phyloP scores from a whole-genome alignment of 1,140 invertebrate species.

The Neomicropteryx cornuta region DNA sequence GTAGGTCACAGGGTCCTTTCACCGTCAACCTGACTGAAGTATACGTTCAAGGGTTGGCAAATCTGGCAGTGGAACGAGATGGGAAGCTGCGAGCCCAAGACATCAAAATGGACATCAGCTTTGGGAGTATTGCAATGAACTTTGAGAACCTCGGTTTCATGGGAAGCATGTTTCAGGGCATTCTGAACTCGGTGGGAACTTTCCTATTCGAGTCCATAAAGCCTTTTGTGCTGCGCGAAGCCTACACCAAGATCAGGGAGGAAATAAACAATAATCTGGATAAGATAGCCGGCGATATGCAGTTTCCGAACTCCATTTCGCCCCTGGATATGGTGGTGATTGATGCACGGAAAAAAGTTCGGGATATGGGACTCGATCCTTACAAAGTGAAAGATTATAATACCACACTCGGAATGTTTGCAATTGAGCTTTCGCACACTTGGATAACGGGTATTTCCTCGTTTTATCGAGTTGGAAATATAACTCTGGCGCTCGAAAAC shows the following conservation, averaged over 20 bases:
- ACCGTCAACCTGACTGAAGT: conserved; percentile 62
- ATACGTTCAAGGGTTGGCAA: conserved; percentile 50
- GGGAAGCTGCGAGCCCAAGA: conserved; percentile 65
- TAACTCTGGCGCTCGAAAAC: conserved; percentile 60
- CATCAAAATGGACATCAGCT: conserved; percentile 68
- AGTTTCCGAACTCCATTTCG: conserved; percentile 75
- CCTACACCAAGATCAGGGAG: conserved; percentile 53
- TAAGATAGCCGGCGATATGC: conserved; percentile 51
- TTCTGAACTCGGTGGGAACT: conserved; percentile 69
- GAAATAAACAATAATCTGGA: conserved; percentile 57
- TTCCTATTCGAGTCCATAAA: conserved; percentile 78
- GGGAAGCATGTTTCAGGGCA: conserved; percentile 59
- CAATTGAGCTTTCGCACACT: conserved; percentile 54
- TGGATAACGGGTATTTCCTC: conserved; percentile 68
- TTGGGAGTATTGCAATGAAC: conserved; percentile 65
- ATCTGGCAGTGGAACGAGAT: conserved; percentile 54
- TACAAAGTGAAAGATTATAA: conserved; percentile 59
- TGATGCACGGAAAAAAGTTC: conserved; percentile 58
- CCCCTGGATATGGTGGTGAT: conserved; percentile 72
- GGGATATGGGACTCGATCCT: conserved; percentile 60
- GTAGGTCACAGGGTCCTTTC: conserved; percentile 59
- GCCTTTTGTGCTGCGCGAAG: conserved; percentile 66
- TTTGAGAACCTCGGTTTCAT: conserved; percentile 71
- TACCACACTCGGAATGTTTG: conserved; percentile 54
- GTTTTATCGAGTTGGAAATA: conserved; percentile 70